Evolutionary conservation across 1,140 invertebrate genomes (phyloP).

Genomic region (Zaprionus gabonicus): DNA sequence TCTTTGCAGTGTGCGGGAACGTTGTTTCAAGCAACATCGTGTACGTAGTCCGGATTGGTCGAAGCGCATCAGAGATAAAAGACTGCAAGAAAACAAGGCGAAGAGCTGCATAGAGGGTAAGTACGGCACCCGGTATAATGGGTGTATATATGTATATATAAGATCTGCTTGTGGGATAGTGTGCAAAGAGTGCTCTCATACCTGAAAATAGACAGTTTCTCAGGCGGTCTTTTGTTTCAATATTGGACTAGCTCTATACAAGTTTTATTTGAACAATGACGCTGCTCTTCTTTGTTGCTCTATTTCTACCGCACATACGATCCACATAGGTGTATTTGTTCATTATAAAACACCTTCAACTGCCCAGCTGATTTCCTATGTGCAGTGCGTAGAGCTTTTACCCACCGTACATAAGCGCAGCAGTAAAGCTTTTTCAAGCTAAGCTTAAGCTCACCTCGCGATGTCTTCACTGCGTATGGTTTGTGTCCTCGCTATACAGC

Average conservation of each 20-base stretch:
- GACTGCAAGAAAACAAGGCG: conserved; percentile 81
- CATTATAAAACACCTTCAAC: conserved; percentile 24
- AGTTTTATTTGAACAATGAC: conserved; percentile 15
- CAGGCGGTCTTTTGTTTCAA: conserved; percentile 5
- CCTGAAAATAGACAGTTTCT: conserved; percentile 5
- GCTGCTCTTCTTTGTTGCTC: conserved; percentile 29
- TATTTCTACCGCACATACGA: conserved; percentile 10
- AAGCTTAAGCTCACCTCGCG: conserved; percentile 30
- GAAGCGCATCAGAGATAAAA: conserved; percentile 84
- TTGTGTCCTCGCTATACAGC: conserved; percentile 22
- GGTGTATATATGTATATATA: background rate
- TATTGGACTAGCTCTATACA: background rate
- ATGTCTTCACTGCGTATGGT: conserved; percentile 9
- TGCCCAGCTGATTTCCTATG: conserved; percentile 34
- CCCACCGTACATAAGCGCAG: background rate
- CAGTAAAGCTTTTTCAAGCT: conserved; percentile 29
- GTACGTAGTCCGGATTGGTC: conserved; percentile 84
- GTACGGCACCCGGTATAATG: conserved; percentile 9
- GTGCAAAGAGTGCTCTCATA: background rate
- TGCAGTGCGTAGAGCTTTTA: conserved; percentile 11
- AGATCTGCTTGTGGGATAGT: background rate
- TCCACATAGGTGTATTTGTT: conserved; percentile 2
- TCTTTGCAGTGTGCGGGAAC: conserved; percentile 84
- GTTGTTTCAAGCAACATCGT: conserved; percentile 81
- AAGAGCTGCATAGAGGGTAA: conserved; percentile 81